A percentile compares a stretch with the other conserved stretches of the same genome.
These are phyloP conservation scores for Bombyx huttoni DNA, from an alignment of 2,888 invertebrate genomes.

Conservation along the genomic window DNA sequence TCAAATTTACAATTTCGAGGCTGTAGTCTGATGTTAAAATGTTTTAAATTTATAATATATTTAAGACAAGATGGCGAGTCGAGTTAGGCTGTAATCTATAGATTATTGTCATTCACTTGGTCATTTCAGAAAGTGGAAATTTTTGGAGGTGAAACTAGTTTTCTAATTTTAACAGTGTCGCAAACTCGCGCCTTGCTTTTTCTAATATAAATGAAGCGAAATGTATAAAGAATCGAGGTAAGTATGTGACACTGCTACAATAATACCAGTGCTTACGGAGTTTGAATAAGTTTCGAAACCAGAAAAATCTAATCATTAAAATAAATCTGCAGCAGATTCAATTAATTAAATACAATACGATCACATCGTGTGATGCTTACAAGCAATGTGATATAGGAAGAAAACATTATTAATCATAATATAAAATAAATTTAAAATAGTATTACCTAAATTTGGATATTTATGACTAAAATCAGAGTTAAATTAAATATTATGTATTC, in stretches of 20 bases:
- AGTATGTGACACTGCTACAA: constrained; percentile 22
- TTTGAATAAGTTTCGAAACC: not conserved
- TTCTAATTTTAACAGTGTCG: constrained; percentile 16
- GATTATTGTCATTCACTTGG: constrained; percentile 69
- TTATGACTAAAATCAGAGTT: constrained; percentile 70
- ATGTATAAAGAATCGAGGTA: constrained; percentile 15
- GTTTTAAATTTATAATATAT: constrained; percentile 1
- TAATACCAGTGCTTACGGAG: constrained; percentile 18
- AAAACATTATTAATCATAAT: constrained; percentile 40
- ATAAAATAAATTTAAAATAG: constrained; percentile 51
- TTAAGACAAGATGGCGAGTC: constrained; percentile 37
- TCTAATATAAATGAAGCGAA: constrained; percentile 21
- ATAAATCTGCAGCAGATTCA: constrained; percentile 38
- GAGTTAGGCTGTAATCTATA: constrained; percentile 55
- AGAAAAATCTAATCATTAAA: constrained; percentile 3
- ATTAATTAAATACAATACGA: constrained; percentile 33
- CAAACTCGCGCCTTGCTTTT: constrained; percentile 19
- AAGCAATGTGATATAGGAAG: constrained; percentile 47
- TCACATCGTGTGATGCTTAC: constrained; percentile 60
- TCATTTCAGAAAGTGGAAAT: constrained; percentile 43
- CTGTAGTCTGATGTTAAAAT: constrained; percentile 2
- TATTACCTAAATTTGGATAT: constrained; percentile 72
- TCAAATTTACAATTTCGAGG: constrained; percentile 2
- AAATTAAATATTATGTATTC: constrained; percentile 65
- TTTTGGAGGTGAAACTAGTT: constrained; percentile 25